Evolutionary conservation across 2,888 invertebrate genomes (phyloP), one percentile per base, ranked within the genome.

Genomic region (Dichetophora obliterata): DNA sequence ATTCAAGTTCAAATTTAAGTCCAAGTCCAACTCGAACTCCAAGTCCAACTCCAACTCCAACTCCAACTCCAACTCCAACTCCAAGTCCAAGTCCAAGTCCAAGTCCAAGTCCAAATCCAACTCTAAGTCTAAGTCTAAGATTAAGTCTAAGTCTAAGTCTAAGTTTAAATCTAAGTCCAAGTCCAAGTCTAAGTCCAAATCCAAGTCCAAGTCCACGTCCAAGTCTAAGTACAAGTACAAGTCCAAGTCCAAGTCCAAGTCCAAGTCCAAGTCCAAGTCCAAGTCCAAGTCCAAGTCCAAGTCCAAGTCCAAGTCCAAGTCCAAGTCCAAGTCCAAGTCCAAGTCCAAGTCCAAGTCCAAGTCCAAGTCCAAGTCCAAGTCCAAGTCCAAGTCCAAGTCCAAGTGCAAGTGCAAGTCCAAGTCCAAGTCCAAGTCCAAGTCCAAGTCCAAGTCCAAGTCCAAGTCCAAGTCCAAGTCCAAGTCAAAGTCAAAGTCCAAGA

Each of bases 1-100:
- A 54, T 52, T 5, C 70, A 70, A 70, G 52, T 70, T n/a, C 52
- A 70, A 70, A 54, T 70, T n/a, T 54, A 70, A 70, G 70, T 52
- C 5, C 70, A 70, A 70, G 70, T 70, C 9, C 70, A n/a, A n/a
- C n/a, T n/a, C n/a, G n/a, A 70, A 70, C 52, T 70, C 9, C 70
- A 52, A 52, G 52, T 52, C 9, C 52, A 70, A 70, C 52, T 70
- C 1, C 70, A 70, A 70, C 43, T 68, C 1, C 70, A 70, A 70
- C 52, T 70, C 9, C 70, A 52, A 52, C 52, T 70, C 1, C 52
- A 70, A 70, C 3, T 52, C 9, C 27, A 70, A 37, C 8, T 8
- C 5, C 37, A 37, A 37, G 68, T 68, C 5, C 68, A 68, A 68
- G 43, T 37, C 5, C 68, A 68, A 68, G 43, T 37, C 5, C 68